Evolutionary conservation across 2,113 vertebrate genomes (phyloP).

Genomic region (Amblyornis subalaris): DNA sequence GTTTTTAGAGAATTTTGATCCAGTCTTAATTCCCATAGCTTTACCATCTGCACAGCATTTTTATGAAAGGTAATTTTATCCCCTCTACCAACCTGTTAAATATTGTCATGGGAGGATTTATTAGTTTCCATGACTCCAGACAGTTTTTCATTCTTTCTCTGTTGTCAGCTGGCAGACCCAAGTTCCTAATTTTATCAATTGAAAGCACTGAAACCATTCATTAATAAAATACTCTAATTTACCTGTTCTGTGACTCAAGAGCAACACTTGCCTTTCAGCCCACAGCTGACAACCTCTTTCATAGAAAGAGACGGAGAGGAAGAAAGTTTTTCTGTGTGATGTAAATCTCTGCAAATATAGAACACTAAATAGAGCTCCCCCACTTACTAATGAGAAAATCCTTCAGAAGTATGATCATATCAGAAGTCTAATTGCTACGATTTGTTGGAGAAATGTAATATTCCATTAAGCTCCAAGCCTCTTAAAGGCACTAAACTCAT

Average conservation of each 20-base stretch:
- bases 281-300: not conserved
- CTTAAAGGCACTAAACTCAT: not conserved
- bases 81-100: conserved; percentile 53
- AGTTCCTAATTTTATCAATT: conserved; percentile 38
- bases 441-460: not conserved
- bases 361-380: not conserved
- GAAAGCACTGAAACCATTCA: conserved; percentile 15
- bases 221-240: conserved; percentile 22
- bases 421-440: not conserved
- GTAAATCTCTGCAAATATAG: not conserved
- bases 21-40: conserved; percentile 36
- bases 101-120: conserved; percentile 50
- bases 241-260: conserved; percentile 1
- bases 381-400: not conserved
- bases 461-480: not conserved
- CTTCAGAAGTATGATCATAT: not conserved
- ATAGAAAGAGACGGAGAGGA: not conserved
- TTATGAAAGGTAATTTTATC: conserved; percentile 62
- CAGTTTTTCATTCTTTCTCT: conserved; percentile 52
- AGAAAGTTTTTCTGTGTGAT: not conserved
- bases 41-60: conserved; percentile 41
- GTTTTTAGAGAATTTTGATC: conserved; percentile 19
- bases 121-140: conserved; percentile 56
- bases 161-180: conserved; percentile 14
- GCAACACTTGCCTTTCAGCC: not conserved